These are phyloP conservation scores for Zosterops lateralis DNA, from an alignment of 2,113 vertebrate species.

Conservation along the genomic window DNA sequence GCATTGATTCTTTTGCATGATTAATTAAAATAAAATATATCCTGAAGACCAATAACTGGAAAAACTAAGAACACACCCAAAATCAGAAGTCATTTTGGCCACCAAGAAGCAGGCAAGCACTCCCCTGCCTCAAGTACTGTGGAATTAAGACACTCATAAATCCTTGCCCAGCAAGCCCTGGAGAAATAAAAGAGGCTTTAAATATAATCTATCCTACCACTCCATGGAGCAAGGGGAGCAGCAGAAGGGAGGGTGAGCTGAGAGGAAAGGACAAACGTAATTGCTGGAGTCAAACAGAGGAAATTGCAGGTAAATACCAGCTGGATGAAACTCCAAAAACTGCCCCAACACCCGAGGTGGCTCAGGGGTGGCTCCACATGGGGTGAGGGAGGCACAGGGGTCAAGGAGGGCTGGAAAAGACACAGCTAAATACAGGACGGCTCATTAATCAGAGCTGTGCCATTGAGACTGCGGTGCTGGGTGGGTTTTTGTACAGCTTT, in stretches of 20 bases:
- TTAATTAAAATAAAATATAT: background rate
- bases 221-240: background rate
- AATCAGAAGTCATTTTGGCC: background rate
- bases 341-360: background rate
- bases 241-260: background rate
- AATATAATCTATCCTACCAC: constrained; percentile 11
- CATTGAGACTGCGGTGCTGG: background rate
- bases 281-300: constrained; percentile 43
- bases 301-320: constrained; percentile 39
- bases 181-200: constrained; percentile 60
- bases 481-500: background rate
- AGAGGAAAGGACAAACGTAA: constrained; percentile 52
- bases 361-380: rapidly evolving
- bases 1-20: background rate
- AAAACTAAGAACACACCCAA: background rate
- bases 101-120: background rate
- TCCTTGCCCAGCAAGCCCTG: constrained; percentile 36
- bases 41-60: background rate
- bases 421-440: background rate
- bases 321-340: background rate
- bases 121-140: background rate
- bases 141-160: constrained; percentile 46
- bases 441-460: background rate
- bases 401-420: background rate
- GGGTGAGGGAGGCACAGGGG: background rate